Conservation (phyloP, 2,113 vertebrate species). For the Taxidea taxus region DNA sequence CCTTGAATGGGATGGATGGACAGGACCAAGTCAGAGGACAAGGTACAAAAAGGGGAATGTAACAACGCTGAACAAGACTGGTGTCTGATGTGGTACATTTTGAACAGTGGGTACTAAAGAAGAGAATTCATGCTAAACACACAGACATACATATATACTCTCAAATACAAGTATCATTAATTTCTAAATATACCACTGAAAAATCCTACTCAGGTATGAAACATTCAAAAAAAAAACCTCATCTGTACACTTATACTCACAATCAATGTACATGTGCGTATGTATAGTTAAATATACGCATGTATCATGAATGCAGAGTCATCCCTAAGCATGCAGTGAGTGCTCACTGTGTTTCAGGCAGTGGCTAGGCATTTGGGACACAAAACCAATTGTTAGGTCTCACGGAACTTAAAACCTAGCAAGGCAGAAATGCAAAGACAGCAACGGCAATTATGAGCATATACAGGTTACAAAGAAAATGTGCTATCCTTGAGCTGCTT, state of each 20-base stretch:
- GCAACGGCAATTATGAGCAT: neutral
- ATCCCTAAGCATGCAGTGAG: neutral
- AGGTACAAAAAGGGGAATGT: neutral
- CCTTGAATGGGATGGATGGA: constrained; percentile 87
- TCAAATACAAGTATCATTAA: neutral
- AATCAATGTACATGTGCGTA: neutral
- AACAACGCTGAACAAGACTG: neutral
- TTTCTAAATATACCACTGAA: neutral
- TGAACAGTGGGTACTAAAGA: neutral
- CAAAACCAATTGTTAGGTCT: neutral
- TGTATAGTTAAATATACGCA: neutral
- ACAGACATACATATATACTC: neutral
- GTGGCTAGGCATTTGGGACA: neutral
- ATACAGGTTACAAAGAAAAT: neutral
- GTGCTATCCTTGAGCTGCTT: neutral
- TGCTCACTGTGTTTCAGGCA: neutral
- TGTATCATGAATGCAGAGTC: neutral
- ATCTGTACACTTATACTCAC: neutral
- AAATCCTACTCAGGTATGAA: neutral
- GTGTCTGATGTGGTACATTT: neutral
- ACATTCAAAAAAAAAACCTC: neutral
- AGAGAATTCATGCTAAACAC: neutral
- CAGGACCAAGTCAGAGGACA: constrained; percentile 9
- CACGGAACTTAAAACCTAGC: neutral
- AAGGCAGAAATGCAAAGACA: neutral